Evolutionary conservation across 2,797 vertebrate species (phyloP).

Genomic region (Pogonophryne albipinna): DNA sequence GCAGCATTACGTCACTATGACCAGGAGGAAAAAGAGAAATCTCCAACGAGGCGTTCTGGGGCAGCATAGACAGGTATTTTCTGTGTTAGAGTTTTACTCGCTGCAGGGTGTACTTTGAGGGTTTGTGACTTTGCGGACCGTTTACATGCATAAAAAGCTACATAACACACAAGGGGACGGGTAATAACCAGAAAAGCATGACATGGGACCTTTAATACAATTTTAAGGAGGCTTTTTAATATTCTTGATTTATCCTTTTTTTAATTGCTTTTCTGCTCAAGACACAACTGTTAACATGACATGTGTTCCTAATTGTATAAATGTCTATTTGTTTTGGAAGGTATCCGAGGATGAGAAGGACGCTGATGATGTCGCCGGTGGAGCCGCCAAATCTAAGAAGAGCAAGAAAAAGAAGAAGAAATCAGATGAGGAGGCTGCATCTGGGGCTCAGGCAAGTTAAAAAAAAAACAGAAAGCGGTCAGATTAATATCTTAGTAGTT

Average conservation of each 20-base stretch:
- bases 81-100: no score
- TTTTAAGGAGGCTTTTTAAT: background rate
- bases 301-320: background rate
- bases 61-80: no score
- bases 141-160: no score
- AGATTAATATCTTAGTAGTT: slow-evolving; percentile 1
- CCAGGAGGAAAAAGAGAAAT: no score
- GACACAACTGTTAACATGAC: background rate
- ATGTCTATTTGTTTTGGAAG: slow-evolving; percentile 66
- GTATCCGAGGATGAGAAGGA: slow-evolving; percentile 92
- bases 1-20: no score
- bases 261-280: no score
- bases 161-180: no score
- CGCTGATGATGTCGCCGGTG: slow-evolving; percentile 82
- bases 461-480: background rate
- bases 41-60: no score
- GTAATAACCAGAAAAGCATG: no score
- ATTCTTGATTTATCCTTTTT: background rate
- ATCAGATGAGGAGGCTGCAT: slow-evolving; percentile 85
- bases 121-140: no score
- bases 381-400: slow-evolving; percentile 91
- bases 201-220: no score
- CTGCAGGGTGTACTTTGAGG: no score
- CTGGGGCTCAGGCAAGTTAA: slow-evolving; percentile 82
- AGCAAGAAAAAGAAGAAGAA: slow-evolving; percentile 98